phyloP scores from a whole-genome alignment of 2,888 invertebrate species.

The Phrixothrix hirtus region DNA sequence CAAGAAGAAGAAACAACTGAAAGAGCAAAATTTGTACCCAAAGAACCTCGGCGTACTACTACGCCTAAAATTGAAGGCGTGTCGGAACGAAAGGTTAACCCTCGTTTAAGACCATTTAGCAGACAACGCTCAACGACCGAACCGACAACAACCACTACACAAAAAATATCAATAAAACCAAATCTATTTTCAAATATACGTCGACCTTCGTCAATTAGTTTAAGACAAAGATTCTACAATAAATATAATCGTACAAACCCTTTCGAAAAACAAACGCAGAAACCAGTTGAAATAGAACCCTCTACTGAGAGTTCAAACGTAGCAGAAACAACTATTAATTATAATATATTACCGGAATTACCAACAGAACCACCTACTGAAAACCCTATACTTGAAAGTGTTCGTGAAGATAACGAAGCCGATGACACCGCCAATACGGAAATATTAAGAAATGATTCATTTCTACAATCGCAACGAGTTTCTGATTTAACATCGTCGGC shows the following conservation, averaged over 20 bases:
- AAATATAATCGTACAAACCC: conserved; percentile 40
- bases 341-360: conserved; percentile 34
- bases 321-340: conserved; percentile 51
- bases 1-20: conserved; percentile 52
- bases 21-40: conserved; percentile 50
- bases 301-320: conserved; percentile 44
- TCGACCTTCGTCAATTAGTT: conserved; percentile 45
- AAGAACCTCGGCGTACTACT: conserved; percentile 47
- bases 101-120: conserved; percentile 50
- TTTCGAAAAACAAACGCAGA: conserved; percentile 45
- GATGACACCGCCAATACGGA: conserved; percentile 45
- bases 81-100: conserved; percentile 38
- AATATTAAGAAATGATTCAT: conserved; percentile 52
- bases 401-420: conserved; percentile 6
- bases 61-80: conserved; percentile 40
- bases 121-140: conserved; percentile 47
- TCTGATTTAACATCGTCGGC: conserved; percentile 75
- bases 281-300: conserved; percentile 50
- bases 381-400: conserved; percentile 13
- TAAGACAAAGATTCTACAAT: conserved; percentile 45
- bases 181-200: conserved; percentile 49
- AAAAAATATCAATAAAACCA: conserved; percentile 50
- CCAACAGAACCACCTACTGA: conserved; percentile 7
- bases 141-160: conserved; percentile 40
- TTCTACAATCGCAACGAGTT: conserved; percentile 67